These are phyloP conservation scores for Cyprinodon brontotheroides DNA, from an alignment of 2,113 vertebrate genomes.

Conservation along the genomic window DNA sequence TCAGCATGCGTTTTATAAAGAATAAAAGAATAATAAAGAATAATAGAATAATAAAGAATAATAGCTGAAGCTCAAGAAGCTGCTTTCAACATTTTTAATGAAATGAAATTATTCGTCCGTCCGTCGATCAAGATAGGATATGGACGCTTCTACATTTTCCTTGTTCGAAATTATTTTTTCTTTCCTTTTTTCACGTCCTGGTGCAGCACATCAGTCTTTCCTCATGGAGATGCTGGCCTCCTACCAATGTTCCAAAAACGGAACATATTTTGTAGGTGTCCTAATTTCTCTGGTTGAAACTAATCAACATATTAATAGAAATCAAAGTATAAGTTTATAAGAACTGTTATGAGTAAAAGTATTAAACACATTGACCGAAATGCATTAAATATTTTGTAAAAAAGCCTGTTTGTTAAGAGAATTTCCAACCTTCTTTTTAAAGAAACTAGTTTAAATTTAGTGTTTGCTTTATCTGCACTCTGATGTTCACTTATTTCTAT, in stretches of 20 bases:
- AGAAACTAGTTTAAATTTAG: neutral
- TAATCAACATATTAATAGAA: neutral
- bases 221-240: neutral
- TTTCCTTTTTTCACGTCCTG: neutral
- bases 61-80: neutral
- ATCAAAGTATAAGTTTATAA: neutral
- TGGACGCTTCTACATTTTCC: neutral
- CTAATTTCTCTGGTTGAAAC: neutral
- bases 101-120: too few species aligned
- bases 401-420: neutral
- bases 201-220: neutral
- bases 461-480: too few species aligned
- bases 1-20: slow-evolving; percentile 1
- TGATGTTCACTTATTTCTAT: too few species aligned
- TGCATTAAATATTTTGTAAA: neutral
- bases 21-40: neutral
- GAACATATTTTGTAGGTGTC: neutral
- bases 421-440: neutral
- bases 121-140: too few species aligned
- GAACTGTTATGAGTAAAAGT: neutral
- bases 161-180: neutral
- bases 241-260: neutral
- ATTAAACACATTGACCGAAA: too few species aligned
- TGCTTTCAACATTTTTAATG: neutral
- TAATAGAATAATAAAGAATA: neutral